Evolutionary conservation across 2,797 vertebrate genomes (phyloP).

Genomic region (Botia almorhae): DNA sequence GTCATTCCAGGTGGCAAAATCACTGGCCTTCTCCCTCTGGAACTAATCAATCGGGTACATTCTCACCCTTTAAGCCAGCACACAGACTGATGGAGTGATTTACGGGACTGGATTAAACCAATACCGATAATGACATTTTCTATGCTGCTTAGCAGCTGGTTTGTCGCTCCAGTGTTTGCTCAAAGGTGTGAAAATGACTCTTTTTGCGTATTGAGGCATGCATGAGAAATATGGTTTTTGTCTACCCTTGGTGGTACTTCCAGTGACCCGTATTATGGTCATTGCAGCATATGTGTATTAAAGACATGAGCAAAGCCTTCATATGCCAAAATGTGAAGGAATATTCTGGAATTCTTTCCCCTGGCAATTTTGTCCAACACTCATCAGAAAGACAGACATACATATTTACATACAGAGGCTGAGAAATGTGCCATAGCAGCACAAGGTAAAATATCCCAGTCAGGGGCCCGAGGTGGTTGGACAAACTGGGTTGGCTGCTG

Average conservation of each 20-base stretch:
- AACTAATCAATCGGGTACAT: slow-evolving; percentile 83
- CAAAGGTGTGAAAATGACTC: slow-evolving; percentile 63
- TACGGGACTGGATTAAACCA: slow-evolving; percentile 75
- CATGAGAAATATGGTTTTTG: slow-evolving; percentile 47
- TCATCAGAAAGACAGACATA: not conserved
- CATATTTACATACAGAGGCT: not conserved
- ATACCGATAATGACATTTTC: slow-evolving; percentile 74
- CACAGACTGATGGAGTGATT: slow-evolving; percentile 79
- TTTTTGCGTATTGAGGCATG: slow-evolving; percentile 58
- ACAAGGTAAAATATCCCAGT: not conserved
- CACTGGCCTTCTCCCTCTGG: slow-evolving; percentile 76
- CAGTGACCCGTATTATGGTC: slow-evolving; percentile 12
- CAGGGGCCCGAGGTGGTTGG: not conserved
- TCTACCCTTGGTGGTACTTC: slow-evolving; percentile 20
- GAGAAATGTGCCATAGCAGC: not conserved
- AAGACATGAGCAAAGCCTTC: not conserved
- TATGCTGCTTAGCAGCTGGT: slow-evolving; percentile 63
- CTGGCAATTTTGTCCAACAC: not conserved
- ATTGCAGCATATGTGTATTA: slow-evolving; percentile 17
- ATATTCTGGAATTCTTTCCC: not conserved
- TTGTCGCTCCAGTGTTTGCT: slow-evolving; percentile 63
- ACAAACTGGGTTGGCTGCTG: not conserved
- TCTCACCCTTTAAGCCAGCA: slow-evolving; percentile 80
- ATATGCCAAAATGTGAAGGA: not conserved
- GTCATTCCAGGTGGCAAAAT: slow-evolving; percentile 82